Percentiles rank a stretch among this genome's conserved stretches.
Conservation (phyloP, 35 echinoderm and acorn worm genomes). For the Heliocidaris erythrogramma region DNA sequence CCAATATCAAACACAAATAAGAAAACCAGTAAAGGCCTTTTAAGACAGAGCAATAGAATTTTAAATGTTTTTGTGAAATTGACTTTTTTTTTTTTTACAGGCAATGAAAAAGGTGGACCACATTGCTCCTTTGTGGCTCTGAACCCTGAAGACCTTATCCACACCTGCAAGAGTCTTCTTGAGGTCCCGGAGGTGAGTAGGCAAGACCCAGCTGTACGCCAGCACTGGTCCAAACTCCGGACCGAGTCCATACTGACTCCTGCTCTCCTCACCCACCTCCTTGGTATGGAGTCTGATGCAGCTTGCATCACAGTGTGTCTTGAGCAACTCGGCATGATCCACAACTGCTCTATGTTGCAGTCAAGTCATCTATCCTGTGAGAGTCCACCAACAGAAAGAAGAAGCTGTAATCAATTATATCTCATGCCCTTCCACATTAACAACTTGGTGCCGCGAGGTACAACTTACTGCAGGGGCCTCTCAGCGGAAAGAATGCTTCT, state of each 20-base stretch:
- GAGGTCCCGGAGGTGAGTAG: neutral
- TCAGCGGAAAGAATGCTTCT: neutral
- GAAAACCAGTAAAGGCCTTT: neutral
- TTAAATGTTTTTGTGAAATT: neutral
- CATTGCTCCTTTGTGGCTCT: slow-evolving; percentile 34
- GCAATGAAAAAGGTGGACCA: neutral
- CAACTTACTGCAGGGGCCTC: neutral
- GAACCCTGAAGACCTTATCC: slow-evolving; percentile 25
- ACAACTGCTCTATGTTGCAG: neutral
- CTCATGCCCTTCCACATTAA: neutral
- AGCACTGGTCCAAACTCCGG: neutral
- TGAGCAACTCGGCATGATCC: neutral
- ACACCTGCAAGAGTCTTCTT: slow-evolving; percentile 3
- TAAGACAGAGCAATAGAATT: neutral
- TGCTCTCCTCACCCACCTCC: neutral
- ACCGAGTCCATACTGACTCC: neutral
- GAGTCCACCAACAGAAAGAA: neutral
- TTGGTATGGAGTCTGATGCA: slow-evolving; percentile 37
- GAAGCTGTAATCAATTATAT: neutral
- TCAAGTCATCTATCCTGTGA: neutral
- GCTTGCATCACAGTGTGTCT: neutral
- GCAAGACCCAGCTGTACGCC: neutral
- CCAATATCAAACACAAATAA: neutral
- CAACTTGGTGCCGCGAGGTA: neutral
- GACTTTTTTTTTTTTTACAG: neutral